These are phyloP conservation scores for Pelosia muscerda DNA, from an alignment of 2,888 invertebrate genomes.

Conservation along the genomic window DNA sequence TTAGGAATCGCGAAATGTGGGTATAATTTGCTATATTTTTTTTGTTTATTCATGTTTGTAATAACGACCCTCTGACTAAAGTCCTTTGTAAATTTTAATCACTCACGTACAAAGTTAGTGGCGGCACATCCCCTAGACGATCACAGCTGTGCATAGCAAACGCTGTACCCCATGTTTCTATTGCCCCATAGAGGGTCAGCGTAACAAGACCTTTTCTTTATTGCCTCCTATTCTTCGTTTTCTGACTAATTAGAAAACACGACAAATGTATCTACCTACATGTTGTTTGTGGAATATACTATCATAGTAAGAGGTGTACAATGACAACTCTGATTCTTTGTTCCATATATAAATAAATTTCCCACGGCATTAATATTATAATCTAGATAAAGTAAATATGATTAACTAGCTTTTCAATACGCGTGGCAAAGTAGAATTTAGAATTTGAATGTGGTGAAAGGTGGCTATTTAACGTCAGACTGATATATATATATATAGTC, in stretches of 20 bases:
- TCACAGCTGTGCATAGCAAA: slow-evolving; percentile 32
- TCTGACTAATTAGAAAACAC: background rate
- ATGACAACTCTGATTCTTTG: too few relatives aligned
- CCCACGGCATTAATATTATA: too few relatives aligned
- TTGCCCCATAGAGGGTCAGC: slow-evolving; percentile 3
- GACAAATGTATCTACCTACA: background rate
- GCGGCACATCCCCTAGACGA: slow-evolving; percentile 16
- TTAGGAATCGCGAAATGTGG: too few relatives aligned
- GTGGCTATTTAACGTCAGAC: too few relatives aligned
- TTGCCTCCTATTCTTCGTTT: background rate
- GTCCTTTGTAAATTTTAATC: slow-evolving; percentile 14
- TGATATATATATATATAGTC: too few relatives aligned
- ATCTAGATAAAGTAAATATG: too few relatives aligned
- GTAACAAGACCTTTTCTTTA: slow-evolving; percentile 10
- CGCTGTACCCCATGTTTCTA: slow-evolving; percentile 31
- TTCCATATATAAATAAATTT: too few relatives aligned
- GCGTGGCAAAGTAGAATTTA: too few relatives aligned
- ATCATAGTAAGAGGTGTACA: too few relatives aligned
- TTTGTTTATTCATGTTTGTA: background rate
- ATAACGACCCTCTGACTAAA: background rate
- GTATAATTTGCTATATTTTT: background rate
- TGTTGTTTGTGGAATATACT: background rate
- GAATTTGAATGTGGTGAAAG: too few relatives aligned
- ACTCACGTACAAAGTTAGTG: background rate
- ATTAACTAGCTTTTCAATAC: too few relatives aligned